Conservation (phyloP, 2,113 vertebrate species). For the Sminthopsis crassicaudata region DNA sequence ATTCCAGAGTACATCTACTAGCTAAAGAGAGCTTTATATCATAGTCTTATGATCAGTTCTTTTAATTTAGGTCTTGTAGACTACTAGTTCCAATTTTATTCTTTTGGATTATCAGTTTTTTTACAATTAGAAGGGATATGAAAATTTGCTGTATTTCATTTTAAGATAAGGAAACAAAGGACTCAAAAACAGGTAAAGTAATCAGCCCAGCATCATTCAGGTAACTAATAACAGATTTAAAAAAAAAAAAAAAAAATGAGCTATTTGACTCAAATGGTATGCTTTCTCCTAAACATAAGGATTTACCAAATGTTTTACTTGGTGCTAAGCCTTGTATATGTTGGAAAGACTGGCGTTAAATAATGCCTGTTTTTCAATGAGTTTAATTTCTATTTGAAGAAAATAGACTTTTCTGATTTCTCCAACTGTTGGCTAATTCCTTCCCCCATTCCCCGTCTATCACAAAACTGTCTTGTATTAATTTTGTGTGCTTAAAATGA, state of each 20-base stretch:
- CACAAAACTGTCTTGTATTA: too few relatives aligned
- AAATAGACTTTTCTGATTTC: too few relatives aligned
- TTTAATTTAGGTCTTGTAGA: not conserved
- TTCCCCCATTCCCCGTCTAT: too few relatives aligned
- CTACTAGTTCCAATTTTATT: not conserved
- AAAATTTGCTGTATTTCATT: not conserved
- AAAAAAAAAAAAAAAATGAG: not conserved
- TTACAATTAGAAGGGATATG: not conserved
- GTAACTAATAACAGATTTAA: not conserved
- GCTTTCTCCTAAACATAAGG: not conserved
- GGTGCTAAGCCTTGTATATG: not conserved
- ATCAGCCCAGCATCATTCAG: not conserved
- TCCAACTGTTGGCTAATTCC: too few relatives aligned
- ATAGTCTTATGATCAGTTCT: constrained; percentile 23
- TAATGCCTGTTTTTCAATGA: too few relatives aligned
- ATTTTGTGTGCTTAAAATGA: not conserved
- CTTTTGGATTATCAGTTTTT: not conserved
- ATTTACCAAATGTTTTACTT: not conserved
- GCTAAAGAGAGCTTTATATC: not conserved
- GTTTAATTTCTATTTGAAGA: too few relatives aligned
- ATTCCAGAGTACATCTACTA: not conserved
- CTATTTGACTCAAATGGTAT: not conserved
- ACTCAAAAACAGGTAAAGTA: not conserved
- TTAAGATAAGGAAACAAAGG: not conserved
- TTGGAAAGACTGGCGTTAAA: not conserved